Conservation (phyloP, 2,113 vertebrate species). For the Spheniscus mendiculus region DNA sequence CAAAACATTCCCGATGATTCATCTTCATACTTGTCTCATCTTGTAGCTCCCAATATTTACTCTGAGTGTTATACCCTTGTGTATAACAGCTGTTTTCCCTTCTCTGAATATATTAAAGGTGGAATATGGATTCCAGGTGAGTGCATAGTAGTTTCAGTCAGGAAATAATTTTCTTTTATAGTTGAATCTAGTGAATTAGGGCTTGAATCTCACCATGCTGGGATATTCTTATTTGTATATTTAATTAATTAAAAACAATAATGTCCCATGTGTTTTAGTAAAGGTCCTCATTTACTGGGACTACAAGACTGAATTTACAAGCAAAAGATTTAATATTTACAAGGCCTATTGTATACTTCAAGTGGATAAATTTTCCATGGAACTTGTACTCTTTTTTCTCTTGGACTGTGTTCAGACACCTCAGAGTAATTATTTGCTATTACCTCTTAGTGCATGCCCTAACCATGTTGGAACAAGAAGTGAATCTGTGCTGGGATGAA, state of each 20-base stretch:
- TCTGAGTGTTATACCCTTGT: not conserved
- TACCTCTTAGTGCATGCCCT: not conserved
- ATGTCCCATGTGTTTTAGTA: not conserved
- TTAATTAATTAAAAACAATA: not conserved
- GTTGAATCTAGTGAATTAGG: not conserved
- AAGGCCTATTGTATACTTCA: not conserved
- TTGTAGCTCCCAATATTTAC: slow-evolving; percentile 2
- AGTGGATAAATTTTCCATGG: not conserved
- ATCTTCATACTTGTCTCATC: slow-evolving; percentile 21
- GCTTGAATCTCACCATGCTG: not conserved
- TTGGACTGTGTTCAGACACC: not conserved
- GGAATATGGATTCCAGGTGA: not conserved
- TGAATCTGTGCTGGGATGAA: not conserved
- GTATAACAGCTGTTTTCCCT: not conserved
- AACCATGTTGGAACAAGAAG: not conserved
- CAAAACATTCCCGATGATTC: slow-evolving; percentile 17
- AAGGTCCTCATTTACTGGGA: not conserved
- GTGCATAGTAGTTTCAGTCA: not conserved
- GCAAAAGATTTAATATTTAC: not conserved
- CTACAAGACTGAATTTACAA: not conserved
- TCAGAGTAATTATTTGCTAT: not conserved
- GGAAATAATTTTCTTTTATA: not conserved
- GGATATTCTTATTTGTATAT: not conserved
- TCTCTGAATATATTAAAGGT: not conserved
- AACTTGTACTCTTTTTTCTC: not conserved